These are phyloP conservation scores for Hipposideros armiger DNA, from an alignment of 2,113 vertebrate genomes.

Conservation along the genomic window DNA sequence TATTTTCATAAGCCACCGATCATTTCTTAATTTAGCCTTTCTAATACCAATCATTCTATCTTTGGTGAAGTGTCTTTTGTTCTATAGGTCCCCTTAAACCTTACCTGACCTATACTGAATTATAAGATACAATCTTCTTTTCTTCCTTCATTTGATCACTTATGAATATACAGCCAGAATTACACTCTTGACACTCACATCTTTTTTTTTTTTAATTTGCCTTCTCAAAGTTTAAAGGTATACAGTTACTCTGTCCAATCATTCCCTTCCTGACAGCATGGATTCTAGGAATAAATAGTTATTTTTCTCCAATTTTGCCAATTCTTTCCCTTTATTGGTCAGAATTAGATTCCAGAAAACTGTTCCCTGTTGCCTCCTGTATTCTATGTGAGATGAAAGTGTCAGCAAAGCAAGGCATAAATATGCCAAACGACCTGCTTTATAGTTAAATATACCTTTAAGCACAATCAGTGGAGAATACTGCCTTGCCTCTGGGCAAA, in stretches of 20 bases:
- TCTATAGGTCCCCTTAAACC: not conserved
- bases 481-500: not conserved
- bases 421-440: not conserved
- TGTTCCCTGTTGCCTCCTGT: not conserved
- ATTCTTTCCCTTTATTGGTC: not conserved
- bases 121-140: not conserved
- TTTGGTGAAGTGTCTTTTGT: not conserved
- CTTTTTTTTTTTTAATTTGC: not conserved
- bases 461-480: not conserved
- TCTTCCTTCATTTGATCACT: not conserved
- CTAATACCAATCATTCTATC: not conserved
- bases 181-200: not conserved
- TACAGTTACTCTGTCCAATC: not conserved
- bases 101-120: not conserved
- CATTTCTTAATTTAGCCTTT: not conserved
- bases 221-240: not conserved
- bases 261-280: not conserved
- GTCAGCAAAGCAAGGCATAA: not conserved
- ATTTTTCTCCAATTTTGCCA: not conserved
- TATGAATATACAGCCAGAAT: not conserved
- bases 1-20: not conserved
- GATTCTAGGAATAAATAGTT: not conserved
- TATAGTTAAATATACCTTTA: not conserved
- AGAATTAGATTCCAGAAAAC: slow-evolving; percentile 1
- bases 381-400: not conserved